Evolutionary conservation across 2,888 invertebrate species (phyloP).

Genomic region (Villa cingulata): DNA sequence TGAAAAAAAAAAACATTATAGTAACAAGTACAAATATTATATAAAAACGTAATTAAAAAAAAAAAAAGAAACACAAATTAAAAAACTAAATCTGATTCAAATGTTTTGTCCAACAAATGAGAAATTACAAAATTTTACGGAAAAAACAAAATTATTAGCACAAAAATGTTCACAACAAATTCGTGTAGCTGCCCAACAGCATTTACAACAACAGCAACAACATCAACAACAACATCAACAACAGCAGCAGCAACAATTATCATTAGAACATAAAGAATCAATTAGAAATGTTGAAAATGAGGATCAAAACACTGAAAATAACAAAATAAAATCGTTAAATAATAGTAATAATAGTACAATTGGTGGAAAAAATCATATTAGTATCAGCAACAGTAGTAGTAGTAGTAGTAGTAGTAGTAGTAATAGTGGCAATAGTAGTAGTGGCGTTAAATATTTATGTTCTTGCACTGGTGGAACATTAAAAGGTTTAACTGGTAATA

Average conservation of each 20-base stretch:
- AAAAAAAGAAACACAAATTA: neutral
- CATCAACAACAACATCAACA: slow-evolving; percentile 18
- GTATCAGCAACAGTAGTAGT: too few relatives aligned
- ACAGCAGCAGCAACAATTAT: slow-evolving; percentile 6
- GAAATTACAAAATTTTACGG: slow-evolving; percentile 20
- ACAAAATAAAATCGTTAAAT: neutral
- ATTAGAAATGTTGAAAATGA: slow-evolving; percentile 1
- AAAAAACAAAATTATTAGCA: slow-evolving; percentile 28
- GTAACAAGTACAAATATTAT: too few relatives aligned
- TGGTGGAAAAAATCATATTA: too few relatives aligned
- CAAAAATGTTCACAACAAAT: slow-evolving; percentile 29
- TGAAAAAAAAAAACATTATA: too few relatives aligned
- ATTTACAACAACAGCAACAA: slow-evolving; percentile 18
- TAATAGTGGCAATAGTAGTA: neutral
- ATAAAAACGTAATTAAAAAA: too few relatives aligned
- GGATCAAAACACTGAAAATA: neutral
- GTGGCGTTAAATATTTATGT: slow-evolving; percentile 21
- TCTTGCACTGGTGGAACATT: slow-evolving; percentile 31
- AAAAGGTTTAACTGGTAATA: slow-evolving; percentile 26
- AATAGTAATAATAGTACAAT: neutral
- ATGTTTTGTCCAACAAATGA: slow-evolving; percentile 32
- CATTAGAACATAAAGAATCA: slow-evolving; percentile 1
- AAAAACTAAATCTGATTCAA: neutral
- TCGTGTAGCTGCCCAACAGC: slow-evolving; percentile 20
- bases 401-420: too few relatives aligned